These are phyloP conservation scores for Rotaria socialis DNA, from an alignment of 2,888 invertebrate species.

Conservation along the genomic window DNA sequence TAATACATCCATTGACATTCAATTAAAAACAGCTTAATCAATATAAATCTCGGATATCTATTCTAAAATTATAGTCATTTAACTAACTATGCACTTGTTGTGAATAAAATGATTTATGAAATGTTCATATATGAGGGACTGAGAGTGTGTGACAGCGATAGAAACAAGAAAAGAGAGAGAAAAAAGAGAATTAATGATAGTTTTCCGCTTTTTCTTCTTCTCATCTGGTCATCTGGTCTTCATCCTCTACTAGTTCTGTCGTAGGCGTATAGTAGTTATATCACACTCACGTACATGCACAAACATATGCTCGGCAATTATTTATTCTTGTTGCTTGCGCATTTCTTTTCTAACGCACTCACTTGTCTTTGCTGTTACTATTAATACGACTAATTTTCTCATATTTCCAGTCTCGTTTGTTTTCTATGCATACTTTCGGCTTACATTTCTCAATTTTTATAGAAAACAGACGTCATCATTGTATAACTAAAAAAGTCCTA, in stretches of 20 bases:
- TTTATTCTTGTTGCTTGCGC: neutral
- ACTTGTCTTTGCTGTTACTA: neutral
- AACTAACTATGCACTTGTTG: neutral
- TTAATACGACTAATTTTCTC: neutral
- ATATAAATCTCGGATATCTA: neutral
- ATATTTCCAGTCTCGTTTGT: neutral
- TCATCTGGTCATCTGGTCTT: neutral
- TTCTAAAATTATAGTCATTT: neutral
- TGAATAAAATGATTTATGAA: neutral
- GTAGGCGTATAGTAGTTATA: neutral
- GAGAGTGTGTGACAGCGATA: neutral
- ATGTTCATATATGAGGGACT: neutral
- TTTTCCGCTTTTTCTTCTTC: neutral
- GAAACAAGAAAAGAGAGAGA: neutral
- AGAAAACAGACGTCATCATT: too few species aligned
- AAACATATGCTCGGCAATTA: neutral
- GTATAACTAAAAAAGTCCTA: too few species aligned
- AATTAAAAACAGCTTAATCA: neutral
- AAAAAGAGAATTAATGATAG: neutral
- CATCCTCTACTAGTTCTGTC: neutral
- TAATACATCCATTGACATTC: too few species aligned
- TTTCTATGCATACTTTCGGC: too few species aligned
- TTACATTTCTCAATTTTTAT: too few species aligned
- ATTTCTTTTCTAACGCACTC: neutral
- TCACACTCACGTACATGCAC: constrained; percentile 22